These are phyloP conservation scores for Sitobion miscanthi DNA, from an alignment of 1,140 invertebrate species.

Conservation along the genomic window DNA sequence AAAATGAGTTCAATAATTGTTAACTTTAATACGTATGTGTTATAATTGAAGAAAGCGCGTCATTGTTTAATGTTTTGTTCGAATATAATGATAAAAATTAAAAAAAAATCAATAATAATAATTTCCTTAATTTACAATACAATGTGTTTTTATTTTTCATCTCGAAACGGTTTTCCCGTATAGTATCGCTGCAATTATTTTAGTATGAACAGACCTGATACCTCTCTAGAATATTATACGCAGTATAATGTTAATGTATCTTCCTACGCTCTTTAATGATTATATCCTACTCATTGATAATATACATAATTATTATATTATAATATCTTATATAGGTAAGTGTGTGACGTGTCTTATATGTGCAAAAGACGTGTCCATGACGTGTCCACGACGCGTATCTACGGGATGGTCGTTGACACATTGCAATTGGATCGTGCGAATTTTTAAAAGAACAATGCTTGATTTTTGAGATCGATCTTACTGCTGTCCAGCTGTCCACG, in stretches of 20 bases:
- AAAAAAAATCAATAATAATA: background rate
- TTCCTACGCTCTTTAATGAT: background rate
- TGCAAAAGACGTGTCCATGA: too few species aligned
- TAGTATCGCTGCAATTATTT: background rate
- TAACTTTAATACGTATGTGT: background rate
- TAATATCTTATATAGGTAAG: too few species aligned
- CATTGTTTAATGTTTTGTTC: constrained; percentile 22
- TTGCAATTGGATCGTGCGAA: background rate
- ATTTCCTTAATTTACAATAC: background rate
- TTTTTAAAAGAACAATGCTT: background rate
- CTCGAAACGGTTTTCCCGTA: background rate
- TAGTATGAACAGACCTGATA: background rate
- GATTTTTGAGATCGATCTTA: background rate
- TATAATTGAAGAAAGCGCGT: background rate
- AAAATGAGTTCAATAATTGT: background rate
- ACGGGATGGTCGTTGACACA: background rate
- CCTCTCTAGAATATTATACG: background rate
- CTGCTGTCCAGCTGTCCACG: background rate
- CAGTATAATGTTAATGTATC: background rate
- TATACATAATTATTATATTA: too few species aligned
- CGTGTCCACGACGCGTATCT: background rate
- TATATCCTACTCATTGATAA: background rate
- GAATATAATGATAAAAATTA: constrained; percentile 1
- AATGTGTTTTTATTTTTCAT: background rate
- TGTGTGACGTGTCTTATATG: background rate